phyloP scores from a whole-genome alignment of 2,113 vertebrate genomes.

The Sebastes schlegelii region DNA sequence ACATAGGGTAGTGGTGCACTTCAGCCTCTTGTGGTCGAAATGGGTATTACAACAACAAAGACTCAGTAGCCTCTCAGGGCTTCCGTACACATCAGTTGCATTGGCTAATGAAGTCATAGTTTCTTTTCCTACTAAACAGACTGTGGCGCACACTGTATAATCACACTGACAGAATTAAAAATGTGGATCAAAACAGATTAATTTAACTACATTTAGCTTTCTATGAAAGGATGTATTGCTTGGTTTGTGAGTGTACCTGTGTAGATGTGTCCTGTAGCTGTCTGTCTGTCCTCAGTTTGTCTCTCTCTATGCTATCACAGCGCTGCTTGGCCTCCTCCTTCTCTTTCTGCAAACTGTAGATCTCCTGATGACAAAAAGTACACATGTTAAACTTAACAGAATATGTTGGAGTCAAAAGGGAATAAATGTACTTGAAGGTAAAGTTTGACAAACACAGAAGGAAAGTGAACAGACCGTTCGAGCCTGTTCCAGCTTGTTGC shows the following conservation, averaged over 20 bases:
- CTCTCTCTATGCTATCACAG: conserved; percentile 87
- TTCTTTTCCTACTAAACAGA: not conserved
- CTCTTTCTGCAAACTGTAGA: conserved; percentile 91
- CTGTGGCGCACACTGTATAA: too few relatives aligned
- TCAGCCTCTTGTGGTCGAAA: not conserved
- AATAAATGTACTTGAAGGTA: not conserved
- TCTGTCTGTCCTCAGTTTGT: conserved; percentile 89
- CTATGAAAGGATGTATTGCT: not conserved
- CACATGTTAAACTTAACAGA: not conserved
- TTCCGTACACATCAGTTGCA: not conserved
- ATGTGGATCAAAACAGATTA: not conserved
- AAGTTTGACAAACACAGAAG: not conserved
- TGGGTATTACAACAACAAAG: too few relatives aligned
- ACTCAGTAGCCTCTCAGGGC: too few relatives aligned
- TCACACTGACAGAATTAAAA: too few relatives aligned
- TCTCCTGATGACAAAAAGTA: conserved; percentile 84
- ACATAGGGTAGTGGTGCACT: too few relatives aligned
- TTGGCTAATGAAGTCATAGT: too few relatives aligned
- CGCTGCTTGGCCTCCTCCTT: conserved; percentile 90
- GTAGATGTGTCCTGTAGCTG: conserved; percentile 89
- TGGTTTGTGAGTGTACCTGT: conserved; percentile 58
- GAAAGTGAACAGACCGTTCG: conserved; percentile 85
- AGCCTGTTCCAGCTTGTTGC: conserved; percentile 93
- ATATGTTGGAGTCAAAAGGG: not conserved
- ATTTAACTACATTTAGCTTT: not conserved